Conservation (phyloP, 2,797 vertebrate species). For the Pangasius sanitwongsei region DNA sequence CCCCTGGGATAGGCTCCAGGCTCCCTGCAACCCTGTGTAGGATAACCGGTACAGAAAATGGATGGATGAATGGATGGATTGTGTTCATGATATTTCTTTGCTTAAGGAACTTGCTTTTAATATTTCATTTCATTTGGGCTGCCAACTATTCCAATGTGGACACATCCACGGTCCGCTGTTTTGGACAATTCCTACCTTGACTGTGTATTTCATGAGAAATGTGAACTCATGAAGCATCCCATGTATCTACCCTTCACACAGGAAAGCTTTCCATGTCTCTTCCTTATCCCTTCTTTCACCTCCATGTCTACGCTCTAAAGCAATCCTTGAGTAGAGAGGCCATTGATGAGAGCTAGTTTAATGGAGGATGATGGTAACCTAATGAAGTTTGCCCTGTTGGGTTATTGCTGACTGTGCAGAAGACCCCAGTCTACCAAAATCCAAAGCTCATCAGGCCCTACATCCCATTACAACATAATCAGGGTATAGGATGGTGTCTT, state of each 20-base stretch:
- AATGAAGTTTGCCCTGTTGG: constrained; percentile 57
- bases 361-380: constrained; percentile 54
- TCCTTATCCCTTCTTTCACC: constrained; percentile 17
- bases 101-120: not conserved
- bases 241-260: not conserved
- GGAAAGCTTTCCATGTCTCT: not conserved
- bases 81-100: not conserved
- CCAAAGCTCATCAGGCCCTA: constrained; percentile 49
- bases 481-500: constrained; percentile 44
- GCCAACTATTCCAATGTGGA: not conserved
- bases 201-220: constrained; percentile 1
- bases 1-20: no score
- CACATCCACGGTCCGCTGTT: not conserved
- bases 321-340: not conserved
- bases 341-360: constrained; percentile 43
- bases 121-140: not conserved
- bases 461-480: constrained; percentile 48
- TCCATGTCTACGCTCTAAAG: not conserved
- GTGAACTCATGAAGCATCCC: not conserved
- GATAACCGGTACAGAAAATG: no score
- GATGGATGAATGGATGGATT: no score
- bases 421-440: constrained; percentile 45
- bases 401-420: constrained; percentile 54
- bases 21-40: no score
- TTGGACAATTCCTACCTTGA: not conserved